Evolutionary conservation across 37 sponge, comb jelly and placozoan species (phyloP), one percentile per base, ranked within the genome.

Genomic region (Amphimedon queenslandica): DNA sequence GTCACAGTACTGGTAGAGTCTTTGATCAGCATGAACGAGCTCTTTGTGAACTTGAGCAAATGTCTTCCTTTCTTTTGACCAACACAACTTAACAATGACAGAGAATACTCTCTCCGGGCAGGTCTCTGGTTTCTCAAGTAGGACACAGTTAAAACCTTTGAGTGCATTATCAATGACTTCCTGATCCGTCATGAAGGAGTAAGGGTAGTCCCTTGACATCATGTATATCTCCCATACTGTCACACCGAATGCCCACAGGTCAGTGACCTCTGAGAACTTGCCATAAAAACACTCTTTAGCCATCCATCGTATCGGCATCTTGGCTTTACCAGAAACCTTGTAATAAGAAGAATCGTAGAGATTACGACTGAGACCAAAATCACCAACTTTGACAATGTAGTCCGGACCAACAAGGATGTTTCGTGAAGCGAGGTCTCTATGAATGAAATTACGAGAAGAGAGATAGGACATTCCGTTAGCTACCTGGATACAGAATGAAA

Each of bases 231-330:
- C 83, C 89, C 89, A 88, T 73, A 88, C 66, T 40, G 76, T 74
- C 0, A 88, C 80, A 21, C 89, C 89, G 38, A 74, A 88, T n/a
- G 89, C 69, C 79, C 83, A 88, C 42, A 88, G 79, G 57, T 88
- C 89, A 34, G 79, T 58, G 33, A 76, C 78, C 30, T 65, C 75
- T 6, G 83, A 82, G 66, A 88, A 88, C 35, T 57, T 67, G 10
- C 83, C 83, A 63, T 82, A 81, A 66, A 88, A 88, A 51, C 78
- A 69, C 64, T 87, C 82, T 1, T 29, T 78, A 16, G 89, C 83
- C 89, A 88, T 88, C 89, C 89, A 88, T 36, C 89, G 69, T 18
- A 88, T 58, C 3, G 89, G 89, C 3, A 88, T 61, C 21, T 68
- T 68, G 25, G 78, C 79, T 30, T 51, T 41, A 0, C 89, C 89